Evolutionary conservation across 92 coral and sea anemone species (phyloP), one percentile per base, ranked within the genome.

Genomic region (Epizoanthus scotinus): DNA sequence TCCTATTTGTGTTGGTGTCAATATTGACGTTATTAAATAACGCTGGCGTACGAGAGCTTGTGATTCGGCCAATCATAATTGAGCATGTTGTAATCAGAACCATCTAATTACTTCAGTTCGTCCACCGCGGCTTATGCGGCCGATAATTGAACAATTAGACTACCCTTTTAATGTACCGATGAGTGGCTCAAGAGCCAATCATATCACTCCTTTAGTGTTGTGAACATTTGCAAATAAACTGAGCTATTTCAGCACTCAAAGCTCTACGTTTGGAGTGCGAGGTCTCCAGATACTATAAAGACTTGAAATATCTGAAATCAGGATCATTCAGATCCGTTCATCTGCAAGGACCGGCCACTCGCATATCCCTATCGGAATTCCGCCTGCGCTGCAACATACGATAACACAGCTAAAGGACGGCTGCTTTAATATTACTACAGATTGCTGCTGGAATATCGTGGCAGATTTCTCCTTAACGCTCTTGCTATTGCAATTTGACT

Each of bases 81-180:
- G 31, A 60, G 81, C 24, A 38, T 34, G 63, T n/a, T 75, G 81
- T 75, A 75, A 75, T 75, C 55, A 29, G 36, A 75, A 34, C 29
- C 54, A 22, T 60, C 52, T 75, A 59, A 75, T 75, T 75, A 60
- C 49, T 26, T 59, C 31, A 75, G 29, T 0, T 57, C 18, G 81
- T 75, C 44, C 81, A 75, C 68, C 13, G 67, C 81, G 81, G 81
- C 81, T 75, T 75, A 75, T 60, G 81, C 17, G 59, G 68, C 31
- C 34, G 81, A 75, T 75, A 75, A 59, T 75, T 75, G 68, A 75
- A 75, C 81, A 75, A 75, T 75, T 75, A 75, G 53, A 42, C 7
- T 38, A 58, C 24, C 69, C 80, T 59, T 75, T 75, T 75, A 75
- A 59, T 57, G 81, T 75, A 22, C 81, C 81, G 81, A 58, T 59